A percentile compares a stretch with the other conserved stretches of the same genome.
Conservation (phyloP, 1,140 invertebrate species). For the Dendroctonus ponderosae region DNA sequence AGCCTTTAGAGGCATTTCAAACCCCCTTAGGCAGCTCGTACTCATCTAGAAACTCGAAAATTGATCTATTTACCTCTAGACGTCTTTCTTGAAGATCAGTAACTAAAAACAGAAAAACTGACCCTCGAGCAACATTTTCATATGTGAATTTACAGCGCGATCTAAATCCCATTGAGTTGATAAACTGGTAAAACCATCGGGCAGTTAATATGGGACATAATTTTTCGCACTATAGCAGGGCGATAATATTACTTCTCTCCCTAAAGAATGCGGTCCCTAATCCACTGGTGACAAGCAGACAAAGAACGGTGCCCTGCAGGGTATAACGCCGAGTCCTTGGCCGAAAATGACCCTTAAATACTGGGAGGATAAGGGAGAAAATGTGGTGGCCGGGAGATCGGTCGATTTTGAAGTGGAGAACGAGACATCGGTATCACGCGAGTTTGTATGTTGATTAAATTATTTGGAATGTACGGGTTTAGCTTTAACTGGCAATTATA, state of each 20-base stretch:
- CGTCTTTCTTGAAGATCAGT: too few species aligned
- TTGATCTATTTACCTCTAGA: too few species aligned
- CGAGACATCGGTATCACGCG: conserved; percentile 16
- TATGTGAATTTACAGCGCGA: too few species aligned
- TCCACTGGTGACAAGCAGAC: conserved; percentile 44
- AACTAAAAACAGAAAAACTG: too few species aligned
- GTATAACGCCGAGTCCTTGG: conserved; percentile 32
- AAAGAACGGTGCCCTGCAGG: conserved; percentile 40
- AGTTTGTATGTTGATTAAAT: conserved; percentile 31
- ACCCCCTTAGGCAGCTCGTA: too few species aligned
- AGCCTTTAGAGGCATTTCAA: too few species aligned
- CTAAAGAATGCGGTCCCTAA: conserved; percentile 36
- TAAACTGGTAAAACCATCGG: too few species aligned
- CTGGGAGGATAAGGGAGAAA: conserved; percentile 15
- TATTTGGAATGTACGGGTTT: conserved; percentile 25
- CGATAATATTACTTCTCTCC: conserved; percentile 29
- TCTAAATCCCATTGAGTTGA: too few species aligned
- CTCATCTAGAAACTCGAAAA: too few species aligned
- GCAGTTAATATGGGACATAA: conserved; percentile 26
- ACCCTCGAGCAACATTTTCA: too few species aligned
- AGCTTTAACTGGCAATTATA: conserved; percentile 28
- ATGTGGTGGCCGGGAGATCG: conserved; percentile 6
- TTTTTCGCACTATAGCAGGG: conserved; percentile 24
- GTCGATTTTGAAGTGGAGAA: conserved; percentile 29
- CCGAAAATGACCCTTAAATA: conserved; percentile 27